These are phyloP conservation scores for Mylabris phalerata DNA, from an alignment of 1,140 invertebrate genomes.

Conservation along the genomic window DNA sequence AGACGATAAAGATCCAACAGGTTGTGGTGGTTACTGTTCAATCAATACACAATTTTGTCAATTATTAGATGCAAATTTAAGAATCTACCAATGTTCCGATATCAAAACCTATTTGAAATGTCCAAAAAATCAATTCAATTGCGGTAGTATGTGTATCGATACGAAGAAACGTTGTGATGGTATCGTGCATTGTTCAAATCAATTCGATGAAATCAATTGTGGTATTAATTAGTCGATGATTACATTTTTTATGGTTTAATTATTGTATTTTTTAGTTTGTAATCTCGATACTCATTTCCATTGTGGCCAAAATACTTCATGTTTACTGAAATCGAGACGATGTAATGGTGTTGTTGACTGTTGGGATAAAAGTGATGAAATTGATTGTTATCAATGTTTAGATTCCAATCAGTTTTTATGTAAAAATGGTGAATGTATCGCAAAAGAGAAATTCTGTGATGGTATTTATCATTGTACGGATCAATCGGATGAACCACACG, in stretches of 20 bases:
- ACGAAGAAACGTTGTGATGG: slow-evolving; percentile 64
- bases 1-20: slow-evolving; percentile 61
- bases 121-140: slow-evolving; percentile 60
- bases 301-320: slow-evolving; percentile 70
- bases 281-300: slow-evolving; percentile 63
- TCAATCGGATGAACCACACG: slow-evolving; percentile 57
- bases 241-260: not conserved
- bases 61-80: slow-evolving; percentile 48
- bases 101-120: slow-evolving; percentile 47
- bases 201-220: slow-evolving; percentile 72
- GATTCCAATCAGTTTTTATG: slow-evolving; percentile 49
- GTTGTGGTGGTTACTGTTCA: slow-evolving; percentile 65
- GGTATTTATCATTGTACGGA: slow-evolving; percentile 56
- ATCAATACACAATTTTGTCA: slow-evolving; percentile 65
- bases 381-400: slow-evolving; percentile 63
- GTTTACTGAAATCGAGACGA: slow-evolving; percentile 57
- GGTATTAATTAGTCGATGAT: slow-evolving; percentile 42
- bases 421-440: slow-evolving; percentile 55
- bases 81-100: slow-evolving; percentile 46
- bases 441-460: slow-evolving; percentile 55
- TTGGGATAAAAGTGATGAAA: slow-evolving; percentile 73
- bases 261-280: slow-evolving; percentile 52
- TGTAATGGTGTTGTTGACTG: slow-evolving; percentile 73
- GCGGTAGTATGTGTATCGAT: slow-evolving; percentile 64
- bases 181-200: slow-evolving; percentile 69